Evolutionary conservation across 2,888 invertebrate genomes (phyloP).

Genomic region (Andrena haemorrhoa): DNA sequence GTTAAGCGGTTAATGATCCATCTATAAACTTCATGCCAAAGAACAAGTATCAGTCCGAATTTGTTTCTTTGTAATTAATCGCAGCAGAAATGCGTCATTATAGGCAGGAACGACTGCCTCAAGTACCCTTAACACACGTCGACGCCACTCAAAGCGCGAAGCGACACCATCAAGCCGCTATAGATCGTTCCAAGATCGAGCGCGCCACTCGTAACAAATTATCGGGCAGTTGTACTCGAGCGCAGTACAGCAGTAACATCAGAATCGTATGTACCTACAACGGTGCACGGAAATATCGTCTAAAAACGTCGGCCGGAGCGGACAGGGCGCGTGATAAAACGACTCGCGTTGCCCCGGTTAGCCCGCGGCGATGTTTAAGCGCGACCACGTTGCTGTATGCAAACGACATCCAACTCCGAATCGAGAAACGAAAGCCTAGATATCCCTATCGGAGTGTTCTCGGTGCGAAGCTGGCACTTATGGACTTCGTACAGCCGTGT

Average conservation of each 20-base stretch:
- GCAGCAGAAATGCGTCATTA: no score
- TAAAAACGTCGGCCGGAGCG: neutral
- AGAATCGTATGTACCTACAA: neutral
- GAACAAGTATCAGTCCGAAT: no score
- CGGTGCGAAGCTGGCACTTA: conserved; percentile 15
- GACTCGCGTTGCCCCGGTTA: conserved; percentile 34
- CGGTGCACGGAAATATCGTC: neutral
- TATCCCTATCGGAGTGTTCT: conserved; percentile 33
- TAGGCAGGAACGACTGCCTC: no score
- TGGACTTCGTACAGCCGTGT: conserved; percentile 32
- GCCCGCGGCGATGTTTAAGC: neutral
- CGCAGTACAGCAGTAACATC: no score
- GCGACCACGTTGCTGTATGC: conserved; percentile 19
- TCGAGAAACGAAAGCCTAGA: conserved; percentile 49
- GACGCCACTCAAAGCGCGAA: no score
- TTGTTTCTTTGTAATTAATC: no score
- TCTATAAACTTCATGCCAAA: no score
- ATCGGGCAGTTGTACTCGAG: neutral
- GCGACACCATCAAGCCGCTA: neutral
- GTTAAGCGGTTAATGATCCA: no score
- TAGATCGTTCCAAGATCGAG: neutral
- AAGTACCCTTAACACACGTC: no score
- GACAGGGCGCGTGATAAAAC: conserved; percentile 18
- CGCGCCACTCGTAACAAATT: neutral
- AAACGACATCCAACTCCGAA: conserved; percentile 26